These are phyloP conservation scores for honey bee (Apis mellifera) DNA, from an alignment of 1,140 invertebrate species.

Conservation along the genomic window DNA sequence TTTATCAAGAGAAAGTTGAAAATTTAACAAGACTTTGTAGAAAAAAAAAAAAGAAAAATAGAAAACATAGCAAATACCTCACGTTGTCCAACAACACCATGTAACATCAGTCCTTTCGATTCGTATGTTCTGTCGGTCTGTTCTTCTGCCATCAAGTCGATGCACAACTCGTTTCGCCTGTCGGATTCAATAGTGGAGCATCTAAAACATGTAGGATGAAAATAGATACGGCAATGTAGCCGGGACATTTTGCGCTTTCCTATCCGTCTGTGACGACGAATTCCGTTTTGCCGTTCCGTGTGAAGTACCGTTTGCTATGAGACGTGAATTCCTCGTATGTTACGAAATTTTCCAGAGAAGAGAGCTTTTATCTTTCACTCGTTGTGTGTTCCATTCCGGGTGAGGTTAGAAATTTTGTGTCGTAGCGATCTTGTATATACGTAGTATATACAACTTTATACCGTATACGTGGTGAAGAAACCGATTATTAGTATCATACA, in stretches of 20 bases:
- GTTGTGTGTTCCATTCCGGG: not conserved
- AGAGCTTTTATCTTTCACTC: not conserved
- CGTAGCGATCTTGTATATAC: not conserved
- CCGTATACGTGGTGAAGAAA: not conserved
- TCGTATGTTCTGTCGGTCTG: not conserved
- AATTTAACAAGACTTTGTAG: no score
- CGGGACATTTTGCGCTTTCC: slow-evolving; percentile 37
- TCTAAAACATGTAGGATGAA: slow-evolving; percentile 41
- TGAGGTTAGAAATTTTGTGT: slow-evolving; percentile 5
- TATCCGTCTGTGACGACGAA: slow-evolving; percentile 27
- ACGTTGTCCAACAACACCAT: not conserved
- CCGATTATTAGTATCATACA: not conserved
- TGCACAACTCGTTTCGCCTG: slow-evolving; percentile 37
- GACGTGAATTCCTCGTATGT: slow-evolving; percentile 16
- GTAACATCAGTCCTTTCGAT: not conserved
- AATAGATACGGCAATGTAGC: slow-evolving; percentile 36
- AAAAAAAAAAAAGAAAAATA: not conserved
- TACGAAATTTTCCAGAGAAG: slow-evolving; percentile 11
- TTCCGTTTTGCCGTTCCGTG: slow-evolving; percentile 32
- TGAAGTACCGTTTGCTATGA: slow-evolving; percentile 26
- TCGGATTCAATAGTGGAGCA: slow-evolving; percentile 39
- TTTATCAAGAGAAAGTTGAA: not conserved
- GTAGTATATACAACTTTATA: no score
- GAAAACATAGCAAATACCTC: no score
- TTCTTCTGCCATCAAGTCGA: slow-evolving; percentile 12